phyloP scores from a whole-genome alignment of 2,797 vertebrate species.

The Hylomyscus alleni region DNA sequence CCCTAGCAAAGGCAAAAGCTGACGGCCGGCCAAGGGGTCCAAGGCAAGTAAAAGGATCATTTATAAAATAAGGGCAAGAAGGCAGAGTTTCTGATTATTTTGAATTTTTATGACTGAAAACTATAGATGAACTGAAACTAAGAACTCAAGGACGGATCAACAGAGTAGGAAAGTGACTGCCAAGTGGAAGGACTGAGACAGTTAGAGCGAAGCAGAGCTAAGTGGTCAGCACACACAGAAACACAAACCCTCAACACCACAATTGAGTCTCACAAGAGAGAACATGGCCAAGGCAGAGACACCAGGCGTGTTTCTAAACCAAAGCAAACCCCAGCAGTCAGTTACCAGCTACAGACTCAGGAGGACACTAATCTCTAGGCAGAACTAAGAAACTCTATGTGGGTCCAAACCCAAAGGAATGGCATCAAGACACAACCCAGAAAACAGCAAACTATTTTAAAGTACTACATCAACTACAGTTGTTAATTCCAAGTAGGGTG shows the following conservation, averaged over 20 bases:
- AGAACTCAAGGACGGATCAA: background rate
- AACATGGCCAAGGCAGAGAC: background rate
- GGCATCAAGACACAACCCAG: conserved; percentile 4
- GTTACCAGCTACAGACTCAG: background rate
- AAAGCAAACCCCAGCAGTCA: background rate
- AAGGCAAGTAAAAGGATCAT: background rate
- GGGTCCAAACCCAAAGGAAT: background rate
- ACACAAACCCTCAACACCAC: background rate
- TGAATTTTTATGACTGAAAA: conserved; percentile 54
- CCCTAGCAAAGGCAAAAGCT: background rate
- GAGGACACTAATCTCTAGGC: background rate
- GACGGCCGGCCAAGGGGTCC: background rate
- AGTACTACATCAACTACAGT: background rate
- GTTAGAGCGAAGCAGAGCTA: background rate
- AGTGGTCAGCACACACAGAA: background rate
- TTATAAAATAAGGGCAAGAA: conserved; percentile 26
- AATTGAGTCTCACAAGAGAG: background rate
- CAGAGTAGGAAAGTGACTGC: background rate
- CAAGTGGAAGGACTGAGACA: background rate
- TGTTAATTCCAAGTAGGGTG: conserved; percentile 44
- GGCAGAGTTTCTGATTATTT: conserved; percentile 24
- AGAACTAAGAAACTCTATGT: background rate
- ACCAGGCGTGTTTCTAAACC: background rate
- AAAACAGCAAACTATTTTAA: background rate
- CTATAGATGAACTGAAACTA: background rate